A percentile compares a stretch with the other conserved stretches of the same genome.
Conservation (phyloP, 2,797 vertebrate genomes). For the Bucorvus abyssinicus region DNA sequence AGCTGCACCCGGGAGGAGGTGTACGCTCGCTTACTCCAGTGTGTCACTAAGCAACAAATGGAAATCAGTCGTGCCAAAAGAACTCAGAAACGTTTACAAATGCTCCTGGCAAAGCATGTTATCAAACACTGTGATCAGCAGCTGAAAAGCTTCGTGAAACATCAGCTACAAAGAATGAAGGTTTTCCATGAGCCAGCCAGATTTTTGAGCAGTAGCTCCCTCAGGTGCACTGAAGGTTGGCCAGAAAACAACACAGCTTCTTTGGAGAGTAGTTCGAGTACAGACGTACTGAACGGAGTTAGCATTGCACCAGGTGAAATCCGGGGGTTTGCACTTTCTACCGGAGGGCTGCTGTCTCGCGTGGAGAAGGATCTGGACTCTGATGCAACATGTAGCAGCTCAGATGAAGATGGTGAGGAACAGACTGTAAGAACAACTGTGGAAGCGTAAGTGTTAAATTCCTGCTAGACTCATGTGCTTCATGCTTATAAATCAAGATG, state of each 20-base stretch:
- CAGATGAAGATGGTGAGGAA: constrained; percentile 85
- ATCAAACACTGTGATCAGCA: constrained; percentile 83
- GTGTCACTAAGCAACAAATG: constrained; percentile 80
- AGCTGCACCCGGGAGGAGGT: constrained; percentile 63
- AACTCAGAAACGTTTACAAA: constrained; percentile 83
- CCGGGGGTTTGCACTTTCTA: constrained; percentile 76
- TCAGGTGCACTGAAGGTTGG: constrained; percentile 62
- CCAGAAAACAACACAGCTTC: constrained; percentile 18
- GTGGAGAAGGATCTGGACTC: constrained; percentile 88
- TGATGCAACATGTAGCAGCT: constrained; percentile 91
- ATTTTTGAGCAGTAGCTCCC: constrained; percentile 48
- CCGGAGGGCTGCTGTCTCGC: constrained; percentile 77
- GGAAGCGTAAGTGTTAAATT: constrained; percentile 84
- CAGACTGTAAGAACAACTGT: constrained; percentile 60
- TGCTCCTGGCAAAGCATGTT: constrained; percentile 83
- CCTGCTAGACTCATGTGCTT: constrained; percentile 40
- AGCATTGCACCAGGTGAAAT: constrained; percentile 73
- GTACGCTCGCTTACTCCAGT: constrained; percentile 73
- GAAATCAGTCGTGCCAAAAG: constrained; percentile 79
- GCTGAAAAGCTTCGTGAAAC: constrained; percentile 81
- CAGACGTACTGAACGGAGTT: constrained; percentile 50
- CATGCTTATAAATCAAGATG: not conserved
- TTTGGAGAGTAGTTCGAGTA: constrained; percentile 41
- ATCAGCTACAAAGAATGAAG: constrained; percentile 68
- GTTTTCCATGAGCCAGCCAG: constrained; percentile 48